These are phyloP conservation scores for Stenichneumon culpator DNA, from an alignment of 2,888 invertebrate species.

Conservation along the genomic window DNA sequence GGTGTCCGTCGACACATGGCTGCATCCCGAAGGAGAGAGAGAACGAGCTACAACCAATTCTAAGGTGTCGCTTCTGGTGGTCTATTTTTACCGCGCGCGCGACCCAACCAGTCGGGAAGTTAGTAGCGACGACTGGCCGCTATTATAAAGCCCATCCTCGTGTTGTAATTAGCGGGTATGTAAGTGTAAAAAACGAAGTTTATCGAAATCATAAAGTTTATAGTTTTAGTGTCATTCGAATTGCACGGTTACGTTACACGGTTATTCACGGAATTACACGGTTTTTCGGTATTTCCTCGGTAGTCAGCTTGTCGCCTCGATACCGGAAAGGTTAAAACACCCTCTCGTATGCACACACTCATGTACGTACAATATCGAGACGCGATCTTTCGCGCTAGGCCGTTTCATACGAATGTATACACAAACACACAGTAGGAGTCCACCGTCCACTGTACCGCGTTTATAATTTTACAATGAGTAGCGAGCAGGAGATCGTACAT, in stretches of 20 bases:
- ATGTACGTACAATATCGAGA: slow-evolving; percentile 52
- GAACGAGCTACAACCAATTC: slow-evolving; percentile 68
- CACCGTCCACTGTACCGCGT: neutral
- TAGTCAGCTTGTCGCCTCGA: slow-evolving; percentile 6
- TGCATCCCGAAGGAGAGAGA: slow-evolving; percentile 23
- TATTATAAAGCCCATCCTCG: slow-evolving; percentile 80
- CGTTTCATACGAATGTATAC: slow-evolving; percentile 3
- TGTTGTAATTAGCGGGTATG: slow-evolving; percentile 78
- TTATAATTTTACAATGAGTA: neutral
- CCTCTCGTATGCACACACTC: slow-evolving; percentile 46
- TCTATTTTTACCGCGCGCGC: slow-evolving; percentile 79
- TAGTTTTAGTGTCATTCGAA: neutral
- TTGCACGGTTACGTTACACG: neutral
- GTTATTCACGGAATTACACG: neutral
- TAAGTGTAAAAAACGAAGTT: slow-evolving; percentile 68
- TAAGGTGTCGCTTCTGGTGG: slow-evolving; percentile 82
- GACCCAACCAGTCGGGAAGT: slow-evolving; percentile 78
- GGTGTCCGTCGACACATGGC: slow-evolving; percentile 36
- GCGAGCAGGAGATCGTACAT: neutral
- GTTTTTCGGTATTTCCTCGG: neutral
- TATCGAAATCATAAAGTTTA: slow-evolving; percentile 40
- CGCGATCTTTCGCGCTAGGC: neutral
- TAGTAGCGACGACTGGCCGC: slow-evolving; percentile 78
- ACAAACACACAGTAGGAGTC: neutral
- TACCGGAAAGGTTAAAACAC: slow-evolving; percentile 33